Evolutionary conservation across 2,113 vertebrate genomes (phyloP).

Genomic region (Ceyx melanurus): DNA sequence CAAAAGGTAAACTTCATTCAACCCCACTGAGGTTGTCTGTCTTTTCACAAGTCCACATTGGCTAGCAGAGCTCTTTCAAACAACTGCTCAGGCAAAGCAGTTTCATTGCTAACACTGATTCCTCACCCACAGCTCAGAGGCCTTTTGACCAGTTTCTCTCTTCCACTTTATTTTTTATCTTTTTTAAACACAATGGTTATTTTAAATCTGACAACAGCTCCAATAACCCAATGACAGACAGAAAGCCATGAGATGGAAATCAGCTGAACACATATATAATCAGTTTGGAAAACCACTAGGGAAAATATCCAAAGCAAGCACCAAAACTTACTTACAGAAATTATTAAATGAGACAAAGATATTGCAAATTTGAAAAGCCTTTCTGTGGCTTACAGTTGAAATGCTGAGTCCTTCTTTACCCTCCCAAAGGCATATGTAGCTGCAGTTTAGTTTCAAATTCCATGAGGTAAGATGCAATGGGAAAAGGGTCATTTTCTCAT

Average conservation of each 20-base stretch:
- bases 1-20: slow-evolving; percentile 24
- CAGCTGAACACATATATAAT: background rate
- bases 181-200: background rate
- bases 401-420: background rate
- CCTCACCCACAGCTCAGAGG: background rate
- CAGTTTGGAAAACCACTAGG: background rate
- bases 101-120: background rate
- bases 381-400: background rate
- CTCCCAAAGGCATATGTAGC: background rate
- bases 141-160: background rate
- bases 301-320: background rate
- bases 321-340: background rate
- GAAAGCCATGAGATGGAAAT: background rate
- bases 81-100: background rate
- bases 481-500: background rate
- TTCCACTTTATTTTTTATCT: background rate
- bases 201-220: slow-evolving; percentile 11
- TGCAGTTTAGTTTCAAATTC: background rate
- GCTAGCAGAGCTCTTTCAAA: background rate
- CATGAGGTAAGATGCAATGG: background rate
- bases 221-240: background rate
- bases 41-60: background rate
- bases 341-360: background rate
- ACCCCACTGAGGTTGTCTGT: background rate
- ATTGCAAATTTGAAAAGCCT: background rate